Conservation (phyloP, 2,113 vertebrate species). For the Axis porcinus region DNA sequence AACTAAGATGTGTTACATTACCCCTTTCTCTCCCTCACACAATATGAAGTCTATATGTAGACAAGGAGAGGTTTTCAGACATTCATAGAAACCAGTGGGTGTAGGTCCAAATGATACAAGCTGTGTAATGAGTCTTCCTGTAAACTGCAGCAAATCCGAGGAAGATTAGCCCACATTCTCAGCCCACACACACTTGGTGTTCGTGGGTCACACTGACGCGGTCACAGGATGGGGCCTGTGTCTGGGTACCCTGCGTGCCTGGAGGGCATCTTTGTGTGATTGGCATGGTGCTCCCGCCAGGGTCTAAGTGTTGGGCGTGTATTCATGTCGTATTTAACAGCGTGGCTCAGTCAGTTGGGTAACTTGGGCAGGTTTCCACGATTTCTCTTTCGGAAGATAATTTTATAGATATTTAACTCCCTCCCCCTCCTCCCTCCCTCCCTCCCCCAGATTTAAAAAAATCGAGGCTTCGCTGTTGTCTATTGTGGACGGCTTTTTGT, state of each 20-base stretch:
- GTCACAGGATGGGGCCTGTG: not conserved
- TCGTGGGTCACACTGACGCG: not conserved
- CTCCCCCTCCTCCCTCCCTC: slow-evolving; percentile 65
- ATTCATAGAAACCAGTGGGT: not conserved
- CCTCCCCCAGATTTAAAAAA: slow-evolving; percentile 75
- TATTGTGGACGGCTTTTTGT: slow-evolving; percentile 90
- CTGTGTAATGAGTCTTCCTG: not conserved
- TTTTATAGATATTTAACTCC: slow-evolving; percentile 80
- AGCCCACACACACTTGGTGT: not conserved
- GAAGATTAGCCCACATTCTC: not conserved
- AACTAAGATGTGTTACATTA: not conserved
- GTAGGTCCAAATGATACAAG: rapidly evolving
- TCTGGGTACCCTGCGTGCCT: not conserved
- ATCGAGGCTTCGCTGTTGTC: slow-evolving; percentile 80
- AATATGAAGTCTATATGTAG: not conserved
- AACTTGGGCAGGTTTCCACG: slow-evolving; percentile 66
- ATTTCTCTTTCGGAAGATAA: slow-evolving; percentile 60
- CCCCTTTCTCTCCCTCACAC: not conserved
- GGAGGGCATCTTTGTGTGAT: slow-evolving; percentile 61
- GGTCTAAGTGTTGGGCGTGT: not conserved
- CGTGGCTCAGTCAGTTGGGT: slow-evolving; percentile 61
- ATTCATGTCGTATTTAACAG: slow-evolving; percentile 21
- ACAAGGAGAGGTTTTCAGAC: not conserved
- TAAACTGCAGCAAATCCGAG: not conserved
- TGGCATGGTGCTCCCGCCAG: slow-evolving; percentile 59